These are phyloP conservation scores for Aphidoletes aphidimyza DNA, from an alignment of 2,888 invertebrate genomes.

Conservation along the genomic window DNA sequence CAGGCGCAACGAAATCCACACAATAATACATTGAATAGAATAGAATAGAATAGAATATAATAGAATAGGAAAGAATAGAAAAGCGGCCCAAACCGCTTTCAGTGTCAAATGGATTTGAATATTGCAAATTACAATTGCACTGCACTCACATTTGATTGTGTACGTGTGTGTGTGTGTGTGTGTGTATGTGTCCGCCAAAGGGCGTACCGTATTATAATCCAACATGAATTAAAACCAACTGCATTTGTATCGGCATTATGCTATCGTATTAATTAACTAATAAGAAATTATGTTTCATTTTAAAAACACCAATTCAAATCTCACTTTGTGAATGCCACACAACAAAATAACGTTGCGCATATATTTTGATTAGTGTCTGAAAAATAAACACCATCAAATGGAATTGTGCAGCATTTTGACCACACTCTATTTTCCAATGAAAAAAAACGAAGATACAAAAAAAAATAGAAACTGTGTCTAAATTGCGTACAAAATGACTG, in stretches of 20 bases:
- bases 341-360: background rate
- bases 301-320: background rate
- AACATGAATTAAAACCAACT: slow-evolving; percentile 15
- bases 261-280: slow-evolving; percentile 31
- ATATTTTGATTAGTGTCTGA: background rate
- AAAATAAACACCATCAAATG: background rate
- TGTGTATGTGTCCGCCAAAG: background rate
- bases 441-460: no score
- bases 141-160: no score
- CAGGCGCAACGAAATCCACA: background rate
- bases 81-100: background rate
- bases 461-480: no score
- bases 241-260: slow-evolving; percentile 35
- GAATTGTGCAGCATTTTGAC: background rate
- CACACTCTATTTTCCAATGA: background rate
- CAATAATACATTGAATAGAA: background rate
- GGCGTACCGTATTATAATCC: background rate
- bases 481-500: no score
- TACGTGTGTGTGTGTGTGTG: no score
- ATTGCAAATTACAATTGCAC: no score
- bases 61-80: background rate
- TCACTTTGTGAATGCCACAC: background rate
- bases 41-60: no score
- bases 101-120: slow-evolving; percentile 23
- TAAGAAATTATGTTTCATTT: slow-evolving; percentile 11